phyloP scores from a whole-genome alignment of 1,140 invertebrate species.

The Sitobion miscanthi region DNA sequence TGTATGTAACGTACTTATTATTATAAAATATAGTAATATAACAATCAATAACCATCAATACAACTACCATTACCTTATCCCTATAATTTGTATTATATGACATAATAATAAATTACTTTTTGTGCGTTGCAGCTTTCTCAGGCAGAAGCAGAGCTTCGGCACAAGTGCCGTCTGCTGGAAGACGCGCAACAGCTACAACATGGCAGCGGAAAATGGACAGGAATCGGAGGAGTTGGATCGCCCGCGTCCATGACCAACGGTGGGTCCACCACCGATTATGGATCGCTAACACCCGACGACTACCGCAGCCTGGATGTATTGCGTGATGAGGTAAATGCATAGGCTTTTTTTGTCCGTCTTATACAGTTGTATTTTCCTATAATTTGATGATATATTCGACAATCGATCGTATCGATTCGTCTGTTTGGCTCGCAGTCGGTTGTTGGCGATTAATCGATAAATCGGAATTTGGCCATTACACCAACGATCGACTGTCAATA shows the following conservation, averaged over 20 bases:
- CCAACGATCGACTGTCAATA: neutral
- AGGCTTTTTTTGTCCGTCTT: neutral
- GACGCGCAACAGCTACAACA: conserved; percentile 17
- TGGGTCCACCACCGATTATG: conserved; percentile 75
- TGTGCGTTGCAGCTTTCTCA: conserved; percentile 1
- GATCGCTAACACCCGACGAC: conserved; percentile 64
- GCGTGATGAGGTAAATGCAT: conserved; percentile 75
- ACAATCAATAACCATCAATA: no score
- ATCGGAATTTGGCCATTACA: neutral
- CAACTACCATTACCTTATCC: no score
- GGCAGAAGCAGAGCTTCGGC: conserved; percentile 16
- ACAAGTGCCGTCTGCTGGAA: conserved; percentile 33
- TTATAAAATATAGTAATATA: no score
- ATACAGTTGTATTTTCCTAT: neutral
- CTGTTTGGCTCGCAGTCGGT: neutral
- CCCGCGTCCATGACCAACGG: conserved; percentile 24
- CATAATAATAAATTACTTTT: neutral
- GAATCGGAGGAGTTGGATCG: neutral
- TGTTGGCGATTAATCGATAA: neutral
- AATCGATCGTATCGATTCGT: neutral
- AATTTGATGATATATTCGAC: neutral
- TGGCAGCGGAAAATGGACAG: conserved; percentile 18
- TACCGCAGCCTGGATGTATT: conserved; percentile 78
- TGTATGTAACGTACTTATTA: no score
- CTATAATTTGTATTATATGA: neutral